phyloP scores from a whole-genome alignment of 2,797 vertebrate genomes.

The Lates japonicus region DNA sequence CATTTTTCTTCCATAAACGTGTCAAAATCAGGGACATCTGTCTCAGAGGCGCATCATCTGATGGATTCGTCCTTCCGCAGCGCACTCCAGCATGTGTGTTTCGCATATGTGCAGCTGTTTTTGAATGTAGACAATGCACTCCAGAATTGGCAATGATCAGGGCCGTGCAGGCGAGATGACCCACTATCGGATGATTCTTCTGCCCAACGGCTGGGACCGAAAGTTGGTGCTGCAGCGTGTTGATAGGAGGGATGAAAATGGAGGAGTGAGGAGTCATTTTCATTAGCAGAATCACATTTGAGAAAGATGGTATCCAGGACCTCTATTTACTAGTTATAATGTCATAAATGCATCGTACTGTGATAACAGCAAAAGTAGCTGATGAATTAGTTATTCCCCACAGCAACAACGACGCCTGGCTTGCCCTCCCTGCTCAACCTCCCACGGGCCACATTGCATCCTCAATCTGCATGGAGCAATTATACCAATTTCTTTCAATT shows the following conservation, averaged over 20 bases:
- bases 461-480: constrained; percentile 86
- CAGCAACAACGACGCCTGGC: constrained; percentile 83
- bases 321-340: constrained; percentile 86
- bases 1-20: constrained; percentile 58
- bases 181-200: constrained; percentile 39
- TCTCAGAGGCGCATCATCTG: constrained; percentile 40
- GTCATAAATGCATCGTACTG: constrained; percentile 85
- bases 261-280: constrained; percentile 71
- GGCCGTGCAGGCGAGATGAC: constrained; percentile 25
- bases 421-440: constrained; percentile 67
- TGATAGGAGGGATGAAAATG: constrained; percentile 25
- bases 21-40: constrained; percentile 70
- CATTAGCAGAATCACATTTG: constrained; percentile 86
- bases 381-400: constrained; percentile 86
- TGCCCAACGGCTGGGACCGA: constrained; percentile 12
- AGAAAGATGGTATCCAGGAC: constrained; percentile 81
- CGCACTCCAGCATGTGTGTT: constrained; percentile 66
- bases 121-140: constrained; percentile 38
- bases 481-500: constrained; percentile 91
- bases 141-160: constrained; percentile 28
- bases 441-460: constrained; percentile 80
- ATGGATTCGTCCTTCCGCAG: constrained; percentile 53
- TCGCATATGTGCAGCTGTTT: constrained; percentile 59
- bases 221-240: constrained; percentile 30
- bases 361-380: constrained; percentile 80